Evolutionary conservation across 2,888 invertebrate species (phyloP).

Genomic region (Andricus curvator): DNA sequence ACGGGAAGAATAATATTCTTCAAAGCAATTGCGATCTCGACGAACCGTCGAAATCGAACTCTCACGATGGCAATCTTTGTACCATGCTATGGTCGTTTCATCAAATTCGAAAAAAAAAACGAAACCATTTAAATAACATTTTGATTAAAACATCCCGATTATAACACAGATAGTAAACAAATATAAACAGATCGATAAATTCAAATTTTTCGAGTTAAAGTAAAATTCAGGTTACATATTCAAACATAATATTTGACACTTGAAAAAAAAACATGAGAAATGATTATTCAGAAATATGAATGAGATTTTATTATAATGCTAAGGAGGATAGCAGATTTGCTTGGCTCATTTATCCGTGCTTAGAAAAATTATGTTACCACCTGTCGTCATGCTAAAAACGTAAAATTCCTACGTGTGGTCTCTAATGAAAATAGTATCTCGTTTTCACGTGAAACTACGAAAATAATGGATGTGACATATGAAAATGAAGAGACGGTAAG

Average conservation of each 20-base stretch:
- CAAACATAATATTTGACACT: neutral
- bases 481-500: constrained; percentile 50
- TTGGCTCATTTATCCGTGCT: constrained; percentile 57
- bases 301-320: constrained; percentile 47
- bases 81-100: neutral
- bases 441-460: constrained; percentile 38
- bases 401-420: constrained; percentile 49
- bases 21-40: constrained; percentile 43
- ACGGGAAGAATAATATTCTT: constrained; percentile 54
- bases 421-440: constrained; percentile 42
- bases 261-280: constrained; percentile 43
- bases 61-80: neutral
- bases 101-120: neutral
- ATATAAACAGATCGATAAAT: neutral
- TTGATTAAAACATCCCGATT: neutral
- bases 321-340: constrained; percentile 72
- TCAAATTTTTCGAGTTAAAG: neutral
- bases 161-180: neutral
- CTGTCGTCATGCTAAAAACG: constrained; percentile 53
- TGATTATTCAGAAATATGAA: constrained; percentile 41
- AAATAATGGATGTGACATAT: constrained; percentile 25
- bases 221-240: neutral
- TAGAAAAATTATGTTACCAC: constrained; percentile 49
- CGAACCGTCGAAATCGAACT: neutral
- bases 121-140: constrained; percentile 42